Base-by-base conservation (phyloP, 2,888 invertebrate species). In the Hemistola chrysoprasaria region DNA sequence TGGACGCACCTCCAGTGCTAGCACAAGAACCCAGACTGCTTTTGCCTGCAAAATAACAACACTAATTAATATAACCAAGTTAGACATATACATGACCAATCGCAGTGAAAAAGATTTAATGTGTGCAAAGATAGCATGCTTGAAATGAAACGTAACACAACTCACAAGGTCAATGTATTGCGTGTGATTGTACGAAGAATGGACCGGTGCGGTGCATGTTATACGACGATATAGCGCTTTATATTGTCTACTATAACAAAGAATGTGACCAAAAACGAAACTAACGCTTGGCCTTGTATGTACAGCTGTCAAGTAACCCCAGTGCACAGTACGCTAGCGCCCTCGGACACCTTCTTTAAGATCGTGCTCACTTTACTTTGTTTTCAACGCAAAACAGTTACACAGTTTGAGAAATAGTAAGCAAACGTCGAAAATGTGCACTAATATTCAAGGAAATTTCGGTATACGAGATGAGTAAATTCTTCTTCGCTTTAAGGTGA, bases 11-110 rank as follows among this genome's bases (percentile, higher is more conserved):
- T 62, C 89, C 89, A 71, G 84, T 81, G 68, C 92, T 92, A 67
- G 92, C 92, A 82, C 92, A 92, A 84, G 92, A 93, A 91, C 92
- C 92, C 92, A 91, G 93, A 90, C 87, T 89, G 90, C 75, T 84
- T 86, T 90, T 90, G 65, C 89, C 89, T 88, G 65, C 28, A 30
- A 38, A 47, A n/a, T 38, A 34, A 51, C 25, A 39, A 45, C 3
- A 45, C 23, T 11, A 1, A 25, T 23, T 32, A 2, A 8, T 9
- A 20, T 3, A 8, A n/a, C n/a, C n/a, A n/a, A n/a, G n/a, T n/a
- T n/a, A n/a, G n/a, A n/a, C n/a, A n/a, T n/a, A n/a, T n/a, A n/a
- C n/a, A n/a, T n/a, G n/a, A n/a, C n/a, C n/a, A n/a, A n/a, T n/a
- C n/a, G n/a, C n/a, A n/a, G n/a, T n/a, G n/a, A n/a, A n/a, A 9